Conservation (phyloP, 64 coral and sea anemone species). For the Pocillopora verrucosa region DNA sequence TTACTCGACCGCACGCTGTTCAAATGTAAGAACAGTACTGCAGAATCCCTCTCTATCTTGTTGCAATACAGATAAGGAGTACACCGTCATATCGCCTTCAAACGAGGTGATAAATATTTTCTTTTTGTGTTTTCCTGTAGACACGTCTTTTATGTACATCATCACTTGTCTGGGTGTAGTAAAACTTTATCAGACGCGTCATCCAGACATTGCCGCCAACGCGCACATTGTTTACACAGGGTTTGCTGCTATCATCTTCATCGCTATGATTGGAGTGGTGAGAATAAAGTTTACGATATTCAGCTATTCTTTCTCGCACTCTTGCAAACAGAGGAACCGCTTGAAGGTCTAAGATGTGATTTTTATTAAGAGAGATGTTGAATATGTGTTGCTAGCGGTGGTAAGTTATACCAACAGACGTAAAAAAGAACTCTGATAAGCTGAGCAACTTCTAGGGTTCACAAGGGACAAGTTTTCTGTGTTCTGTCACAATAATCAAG, state of each 20-base stretch:
- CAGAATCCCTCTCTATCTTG: background rate
- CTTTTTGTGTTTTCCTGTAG: conserved; percentile 39
- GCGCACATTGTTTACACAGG: conserved; percentile 76
- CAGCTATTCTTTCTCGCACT: background rate
- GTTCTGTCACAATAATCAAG: background rate
- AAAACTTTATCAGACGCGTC: conserved; percentile 85
- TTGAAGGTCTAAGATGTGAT: too few relatives aligned
- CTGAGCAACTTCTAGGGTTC: too few relatives aligned
- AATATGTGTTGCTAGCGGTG: too few relatives aligned
- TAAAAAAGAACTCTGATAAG: too few relatives aligned
- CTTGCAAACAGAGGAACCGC: too few relatives aligned
- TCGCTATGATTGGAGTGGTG: conserved; percentile 90
- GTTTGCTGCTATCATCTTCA: conserved; percentile 82
- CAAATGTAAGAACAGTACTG: too few relatives aligned
- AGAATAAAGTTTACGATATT: background rate
- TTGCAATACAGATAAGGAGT: background rate
- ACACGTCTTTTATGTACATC: conserved; percentile 99
- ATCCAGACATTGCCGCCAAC: conserved; percentile 89
- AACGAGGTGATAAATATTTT: background rate
- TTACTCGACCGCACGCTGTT: too few relatives aligned
- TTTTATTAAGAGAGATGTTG: too few relatives aligned
- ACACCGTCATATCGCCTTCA: background rate
- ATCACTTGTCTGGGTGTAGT: conserved; percentile 95
- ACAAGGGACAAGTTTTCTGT: too few relatives aligned
- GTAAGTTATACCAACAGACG: too few relatives aligned